phyloP scores from a whole-genome alignment of 2,113 vertebrate species.

The Strigops habroptila region DNA sequence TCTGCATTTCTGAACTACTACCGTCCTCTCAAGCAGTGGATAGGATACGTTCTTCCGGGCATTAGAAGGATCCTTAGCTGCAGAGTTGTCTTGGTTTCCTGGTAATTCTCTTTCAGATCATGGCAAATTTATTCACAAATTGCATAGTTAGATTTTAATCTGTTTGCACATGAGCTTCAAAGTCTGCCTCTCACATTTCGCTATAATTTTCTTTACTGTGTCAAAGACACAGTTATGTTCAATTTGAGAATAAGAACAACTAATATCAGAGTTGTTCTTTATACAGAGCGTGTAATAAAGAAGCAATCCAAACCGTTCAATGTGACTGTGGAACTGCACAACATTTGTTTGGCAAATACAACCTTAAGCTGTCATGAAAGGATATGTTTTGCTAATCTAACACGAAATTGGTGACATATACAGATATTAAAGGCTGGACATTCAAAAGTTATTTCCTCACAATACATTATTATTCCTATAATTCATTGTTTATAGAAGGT shows the following conservation, averaged over 20 bases:
- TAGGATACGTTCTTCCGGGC: background rate
- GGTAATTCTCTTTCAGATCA: background rate
- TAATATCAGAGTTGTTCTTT: background rate
- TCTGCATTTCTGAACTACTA: background rate
- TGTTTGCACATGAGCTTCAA: background rate
- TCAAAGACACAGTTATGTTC: background rate
- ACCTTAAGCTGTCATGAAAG: background rate
- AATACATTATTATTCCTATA: background rate
- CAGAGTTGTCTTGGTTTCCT: background rate
- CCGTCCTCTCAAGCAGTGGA: fast-evolving
- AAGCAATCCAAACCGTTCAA: background rate
- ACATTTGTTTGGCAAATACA: background rate
- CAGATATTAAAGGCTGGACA: background rate
- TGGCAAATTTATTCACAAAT: background rate
- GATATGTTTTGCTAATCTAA: background rate
- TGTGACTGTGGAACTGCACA: background rate
- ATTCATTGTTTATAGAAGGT: background rate
- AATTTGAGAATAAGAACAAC: background rate
- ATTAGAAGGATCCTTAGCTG: background rate
- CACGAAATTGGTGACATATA: background rate
- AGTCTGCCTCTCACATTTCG: background rate
- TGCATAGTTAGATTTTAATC: background rate
- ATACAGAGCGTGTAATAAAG: background rate
- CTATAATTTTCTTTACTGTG: background rate
- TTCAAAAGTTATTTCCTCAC: background rate